These are phyloP conservation scores for Eupithecia vulgata DNA, from an alignment of 2,888 invertebrate genomes.

Conservation along the genomic window DNA sequence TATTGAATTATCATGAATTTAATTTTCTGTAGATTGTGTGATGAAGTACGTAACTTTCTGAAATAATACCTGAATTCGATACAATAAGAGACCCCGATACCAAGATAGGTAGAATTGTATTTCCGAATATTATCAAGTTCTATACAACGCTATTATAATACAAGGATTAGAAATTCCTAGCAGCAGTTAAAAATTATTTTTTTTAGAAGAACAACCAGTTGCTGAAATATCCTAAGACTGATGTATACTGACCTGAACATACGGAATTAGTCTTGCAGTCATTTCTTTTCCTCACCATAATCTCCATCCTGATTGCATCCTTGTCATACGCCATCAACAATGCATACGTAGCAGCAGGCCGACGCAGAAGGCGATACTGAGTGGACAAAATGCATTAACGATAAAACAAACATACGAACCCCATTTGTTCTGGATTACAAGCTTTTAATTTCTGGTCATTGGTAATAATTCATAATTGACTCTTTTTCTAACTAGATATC, in stretches of 20 bases:
- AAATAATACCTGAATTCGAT: too few species aligned
- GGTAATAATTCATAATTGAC: background rate
- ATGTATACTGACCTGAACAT: background rate
- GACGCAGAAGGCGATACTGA: background rate
- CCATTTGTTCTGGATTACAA: background rate
- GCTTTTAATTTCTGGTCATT: background rate
- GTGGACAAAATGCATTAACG: background rate
- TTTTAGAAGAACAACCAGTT: background rate
- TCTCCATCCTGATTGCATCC: background rate
- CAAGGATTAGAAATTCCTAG: background rate
- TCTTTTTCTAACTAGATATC: background rate
- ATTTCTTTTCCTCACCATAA: background rate
- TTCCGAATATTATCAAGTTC: background rate
- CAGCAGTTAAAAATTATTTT: background rate
- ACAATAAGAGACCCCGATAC: too few species aligned
- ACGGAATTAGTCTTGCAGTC: background rate
- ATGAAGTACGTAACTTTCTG: too few species aligned
- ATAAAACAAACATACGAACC: background rate
- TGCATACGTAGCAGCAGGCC: background rate
- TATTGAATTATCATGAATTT: too few species aligned
- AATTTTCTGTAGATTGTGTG: too few species aligned
- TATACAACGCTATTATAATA: background rate
- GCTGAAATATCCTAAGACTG: background rate
- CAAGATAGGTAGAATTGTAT: background rate
- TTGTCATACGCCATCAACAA: background rate